Evolutionary conservation across 2,113 vertebrate species (phyloP).

Genomic region (Tetrao urogallus): DNA sequence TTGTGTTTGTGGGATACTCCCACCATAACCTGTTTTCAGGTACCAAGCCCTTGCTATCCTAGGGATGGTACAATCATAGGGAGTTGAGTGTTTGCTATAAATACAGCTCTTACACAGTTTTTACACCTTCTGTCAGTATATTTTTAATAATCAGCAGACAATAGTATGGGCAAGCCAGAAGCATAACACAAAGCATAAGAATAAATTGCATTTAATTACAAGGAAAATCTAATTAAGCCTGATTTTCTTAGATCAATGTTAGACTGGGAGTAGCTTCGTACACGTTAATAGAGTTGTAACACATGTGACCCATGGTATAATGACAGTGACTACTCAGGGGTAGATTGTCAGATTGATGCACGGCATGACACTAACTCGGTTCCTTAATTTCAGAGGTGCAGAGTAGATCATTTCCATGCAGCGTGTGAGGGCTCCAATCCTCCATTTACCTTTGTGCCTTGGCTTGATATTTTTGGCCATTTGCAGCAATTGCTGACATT

Average conservation of each 20-base stretch:
- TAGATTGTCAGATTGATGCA: slow-evolving; percentile 60
- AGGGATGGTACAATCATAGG: not conserved
- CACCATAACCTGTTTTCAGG: not conserved
- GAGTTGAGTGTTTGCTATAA: slow-evolving; percentile 55
- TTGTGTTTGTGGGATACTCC: not conserved
- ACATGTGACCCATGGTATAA: slow-evolving; percentile 48
- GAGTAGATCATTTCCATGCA: slow-evolving; percentile 12
- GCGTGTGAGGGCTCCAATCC: not conserved
- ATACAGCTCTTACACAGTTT: slow-evolving; percentile 36
- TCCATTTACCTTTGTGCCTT: slow-evolving; percentile 1
- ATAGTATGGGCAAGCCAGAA: slow-evolving; percentile 48
- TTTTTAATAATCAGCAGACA: slow-evolving; percentile 61
- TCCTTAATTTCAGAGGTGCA: slow-evolving; percentile 46
- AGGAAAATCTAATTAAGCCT: slow-evolving; percentile 64
- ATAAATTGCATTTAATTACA: slow-evolving; percentile 73
- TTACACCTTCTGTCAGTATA: slow-evolving; percentile 56
- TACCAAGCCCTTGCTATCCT: slow-evolving; percentile 51
- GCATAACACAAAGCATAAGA: slow-evolving; percentile 50
- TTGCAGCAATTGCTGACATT: slow-evolving; percentile 32
- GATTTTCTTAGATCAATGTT: slow-evolving; percentile 56
- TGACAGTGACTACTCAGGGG: slow-evolving; percentile 58
- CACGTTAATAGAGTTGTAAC: slow-evolving; percentile 66
- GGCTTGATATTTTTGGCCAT: slow-evolving; percentile 21
- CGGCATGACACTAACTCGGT: slow-evolving; percentile 12
- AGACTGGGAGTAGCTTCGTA: slow-evolving; percentile 58